Evolutionary conservation across 2,797 vertebrate species (phyloP), one percentile per base, ranked within the genome.

Genomic region (Psittacula echo): DNA sequence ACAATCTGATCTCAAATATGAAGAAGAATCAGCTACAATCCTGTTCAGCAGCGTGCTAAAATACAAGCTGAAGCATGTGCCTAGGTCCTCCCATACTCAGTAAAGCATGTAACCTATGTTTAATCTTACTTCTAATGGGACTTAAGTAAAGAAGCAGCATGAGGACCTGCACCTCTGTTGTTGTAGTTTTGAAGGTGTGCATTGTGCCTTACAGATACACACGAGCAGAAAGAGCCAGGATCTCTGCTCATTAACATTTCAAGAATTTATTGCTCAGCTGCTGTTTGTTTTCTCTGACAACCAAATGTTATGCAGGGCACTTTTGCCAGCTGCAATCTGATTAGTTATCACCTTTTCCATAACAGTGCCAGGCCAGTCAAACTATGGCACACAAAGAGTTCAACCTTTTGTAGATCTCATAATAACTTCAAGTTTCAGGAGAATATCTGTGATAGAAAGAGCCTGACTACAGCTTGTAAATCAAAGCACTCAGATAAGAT

Each of bases 201-300:
- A 5, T 44, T 67, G 53, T 62, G n/a, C 65, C 54, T 72, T 72
- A 66, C 22, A 7, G 1, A 65, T 13, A 29, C 9, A 10, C 8
- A 18, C 39, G 78, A 85, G 45, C 86, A 73, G 87, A 89, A 93
- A 48, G 45, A 54, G 68, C 29, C n/a, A 11, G 42, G 80, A 90
- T n/a, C 62, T 96, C 90, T 86, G 47, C 78, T 94, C 65, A 72
- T 62, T 81, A 96, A 47, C 86, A 68, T 95, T 95, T 95, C 79
- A 87, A 91, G 85, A 90, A 96, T 95, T 82, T 83, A 80, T 80
- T 90, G 65, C 80, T 96, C 89, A 92, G 90, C 66, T 91, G 65
- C 90, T 90, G 81, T 96, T 95, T 95, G 92, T 93, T 96, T 97
- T 93, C 95, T 93, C 88, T 96, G 89, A 95, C 90, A 95, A 89